phyloP scores from a whole-genome alignment of 1,140 invertebrate genomes.

The Drosophila sulfurigaster region DNA sequence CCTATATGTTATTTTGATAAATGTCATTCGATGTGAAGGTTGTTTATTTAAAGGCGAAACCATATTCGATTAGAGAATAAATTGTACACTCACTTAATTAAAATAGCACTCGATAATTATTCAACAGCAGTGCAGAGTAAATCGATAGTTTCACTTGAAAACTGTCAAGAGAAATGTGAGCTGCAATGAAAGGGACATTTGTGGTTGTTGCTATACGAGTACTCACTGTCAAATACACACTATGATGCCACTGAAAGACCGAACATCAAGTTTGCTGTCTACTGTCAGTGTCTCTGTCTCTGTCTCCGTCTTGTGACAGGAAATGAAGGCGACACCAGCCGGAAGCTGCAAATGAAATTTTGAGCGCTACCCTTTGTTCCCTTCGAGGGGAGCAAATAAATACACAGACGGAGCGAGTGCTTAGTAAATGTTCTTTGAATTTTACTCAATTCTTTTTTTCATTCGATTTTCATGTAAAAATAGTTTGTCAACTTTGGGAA shows the following conservation, averaged over 20 bases:
- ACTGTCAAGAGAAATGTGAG: not conserved
- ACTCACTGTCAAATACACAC: slow-evolving; percentile 10
- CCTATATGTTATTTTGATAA: too few species aligned
- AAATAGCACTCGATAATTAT: not conserved
- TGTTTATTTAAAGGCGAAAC: too few species aligned
- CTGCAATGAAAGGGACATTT: not conserved
- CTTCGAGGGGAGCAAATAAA: not conserved
- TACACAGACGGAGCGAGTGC: not conserved
- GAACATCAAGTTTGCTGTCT: not conserved
- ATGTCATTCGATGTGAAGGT: too few species aligned
- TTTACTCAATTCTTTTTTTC: slow-evolving; percentile 1
- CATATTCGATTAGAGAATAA: too few species aligned
- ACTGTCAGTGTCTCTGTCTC: not conserved
- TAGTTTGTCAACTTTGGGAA: slow-evolving; percentile 51
- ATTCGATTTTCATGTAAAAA: slow-evolving; percentile 59
- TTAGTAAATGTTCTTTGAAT: slow-evolving; percentile 22
- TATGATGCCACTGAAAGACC: not conserved
- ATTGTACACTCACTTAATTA: too few species aligned
- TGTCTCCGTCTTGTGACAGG: not conserved
- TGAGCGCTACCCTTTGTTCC: slow-evolving; percentile 11
- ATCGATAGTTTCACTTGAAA: not conserved
- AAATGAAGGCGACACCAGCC: slow-evolving; percentile 17
- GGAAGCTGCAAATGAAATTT: slow-evolving; percentile 36
- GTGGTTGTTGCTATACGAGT: not conserved
- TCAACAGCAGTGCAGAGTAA: not conserved